phyloP scores from a whole-genome alignment of 2,888 invertebrate genomes.

The Volucella inanis region DNA sequence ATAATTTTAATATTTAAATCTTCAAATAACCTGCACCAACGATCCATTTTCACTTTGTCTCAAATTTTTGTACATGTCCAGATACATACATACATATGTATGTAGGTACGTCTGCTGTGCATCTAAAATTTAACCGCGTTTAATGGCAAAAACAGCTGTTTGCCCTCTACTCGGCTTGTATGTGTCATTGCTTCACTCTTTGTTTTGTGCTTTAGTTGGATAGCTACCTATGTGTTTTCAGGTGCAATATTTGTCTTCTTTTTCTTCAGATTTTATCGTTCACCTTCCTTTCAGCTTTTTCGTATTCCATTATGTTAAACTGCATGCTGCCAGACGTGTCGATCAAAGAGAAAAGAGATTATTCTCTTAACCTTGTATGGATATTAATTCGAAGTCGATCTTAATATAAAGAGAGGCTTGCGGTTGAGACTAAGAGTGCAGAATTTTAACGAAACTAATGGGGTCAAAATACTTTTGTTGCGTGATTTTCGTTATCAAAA shows the following conservation, averaged over 20 bases:
- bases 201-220: not conserved
- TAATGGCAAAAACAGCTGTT: constrained; percentile 46
- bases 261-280: not conserved
- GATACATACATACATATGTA: too few species aligned
- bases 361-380: not conserved
- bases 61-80: not conserved
- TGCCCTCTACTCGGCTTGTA: not conserved
- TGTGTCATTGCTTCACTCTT: not conserved
- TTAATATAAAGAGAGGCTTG: constrained; percentile 24
- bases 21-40: constrained; percentile 46
- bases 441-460: constrained; percentile 14
- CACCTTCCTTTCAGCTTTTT: constrained; percentile 15
- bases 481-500: not conserved
- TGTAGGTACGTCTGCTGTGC: not conserved
- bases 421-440: not conserved
- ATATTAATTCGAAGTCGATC: not conserved
- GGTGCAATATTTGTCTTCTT: constrained; percentile 52
- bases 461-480: constrained; percentile 62
- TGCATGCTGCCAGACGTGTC: not conserved
- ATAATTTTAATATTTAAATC: too few species aligned
- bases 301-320: constrained; percentile 7
- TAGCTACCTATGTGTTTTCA: constrained; percentile 30
- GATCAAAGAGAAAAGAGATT: constrained; percentile 7
- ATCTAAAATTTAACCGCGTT: constrained; percentile 26
- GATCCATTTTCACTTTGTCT: constrained; percentile 7